A percentile compares a stretch with the other conserved stretches of the same genome.
Conservation (phyloP, 2,113 vertebrate genomes). For the Alaudala cheleensis region DNA sequence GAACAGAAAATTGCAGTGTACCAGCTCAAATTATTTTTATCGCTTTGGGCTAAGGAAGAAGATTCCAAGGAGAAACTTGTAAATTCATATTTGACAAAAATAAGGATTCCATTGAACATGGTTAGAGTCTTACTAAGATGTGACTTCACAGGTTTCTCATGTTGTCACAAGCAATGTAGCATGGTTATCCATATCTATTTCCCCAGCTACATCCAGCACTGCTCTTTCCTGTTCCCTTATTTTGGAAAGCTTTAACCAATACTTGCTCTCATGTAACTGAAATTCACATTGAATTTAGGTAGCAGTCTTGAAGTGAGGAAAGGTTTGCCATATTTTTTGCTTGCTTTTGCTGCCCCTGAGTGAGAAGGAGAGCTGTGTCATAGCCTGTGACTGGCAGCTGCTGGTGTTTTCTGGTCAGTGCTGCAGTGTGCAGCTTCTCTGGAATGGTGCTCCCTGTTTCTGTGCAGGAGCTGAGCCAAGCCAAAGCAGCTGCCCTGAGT, state of each 20-base stretch:
- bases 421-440: not conserved
- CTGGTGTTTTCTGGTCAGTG: not conserved
- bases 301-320: not conserved
- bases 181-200: not conserved
- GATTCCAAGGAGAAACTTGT: not conserved
- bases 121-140: not conserved
- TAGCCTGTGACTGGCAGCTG: not conserved
- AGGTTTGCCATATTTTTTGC: not conserved
- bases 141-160: not conserved
- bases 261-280: not conserved
- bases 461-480: conserved; percentile 85
- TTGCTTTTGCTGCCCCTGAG: not conserved
- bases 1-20: not conserved
- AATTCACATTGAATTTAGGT: not conserved
- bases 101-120: not conserved
- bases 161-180: not conserved
- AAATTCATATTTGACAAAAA: not conserved
- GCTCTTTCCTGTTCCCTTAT: not conserved
- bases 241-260: not conserved
- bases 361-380: not conserved
- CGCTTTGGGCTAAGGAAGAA: not conserved
- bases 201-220: not conserved
- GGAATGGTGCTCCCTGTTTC: not conserved
- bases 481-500: conserved; percentile 74
- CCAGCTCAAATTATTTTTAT: not conserved